Base-by-base conservation (phyloP, 2,113 vertebrate species). In the Notothenia rossii region DNA sequence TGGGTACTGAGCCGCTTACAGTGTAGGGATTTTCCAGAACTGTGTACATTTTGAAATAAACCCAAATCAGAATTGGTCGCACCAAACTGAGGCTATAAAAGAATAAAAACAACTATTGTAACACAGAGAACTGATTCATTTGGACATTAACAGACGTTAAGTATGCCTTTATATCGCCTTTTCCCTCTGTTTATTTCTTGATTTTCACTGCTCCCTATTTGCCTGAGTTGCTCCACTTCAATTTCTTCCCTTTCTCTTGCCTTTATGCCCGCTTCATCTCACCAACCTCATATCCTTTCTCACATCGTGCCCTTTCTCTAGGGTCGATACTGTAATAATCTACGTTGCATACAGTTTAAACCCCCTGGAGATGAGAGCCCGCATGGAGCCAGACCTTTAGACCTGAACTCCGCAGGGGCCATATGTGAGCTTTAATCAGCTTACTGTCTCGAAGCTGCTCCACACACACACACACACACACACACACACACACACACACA, bases 391-490 rank as follows among this genome's bases (percentile, higher is more conserved):
- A 29, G 84, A 77, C 82, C 75, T 64, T 86, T 69, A 76, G 65
- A 75, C 61, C 56, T 70, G 80, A 82, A 69, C 72, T 59, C 72
- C 46, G 63, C 60, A 63, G 58, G 68, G 84, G 76, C 73, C 85
- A 88, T 89, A 90, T 90, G 87, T 74, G 22, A 79, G 56, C 85
- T 79, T 12, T 93, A 92, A 93, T 92, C 90, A 90, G 91, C 85
- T 93, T 92, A 92, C 12, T 75, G 72, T 81, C 50, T 75, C 77
- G 33, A 66, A 71, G 77, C 86, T 88, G 81, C 81, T 63, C 49
- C 73, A 74, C 46, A 71, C 62, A 79, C 71, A 78, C 60, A 29
- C 25, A 43, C 63, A 50, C 55, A 29, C 25, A 43, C 63, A 50
- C 55, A 56, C 40, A n/a, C 63, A 76, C 55, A 29, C 25, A 43